Base-by-base conservation (phyloP, 1,140 invertebrate species). In the Nasonia longicornis region DNA sequence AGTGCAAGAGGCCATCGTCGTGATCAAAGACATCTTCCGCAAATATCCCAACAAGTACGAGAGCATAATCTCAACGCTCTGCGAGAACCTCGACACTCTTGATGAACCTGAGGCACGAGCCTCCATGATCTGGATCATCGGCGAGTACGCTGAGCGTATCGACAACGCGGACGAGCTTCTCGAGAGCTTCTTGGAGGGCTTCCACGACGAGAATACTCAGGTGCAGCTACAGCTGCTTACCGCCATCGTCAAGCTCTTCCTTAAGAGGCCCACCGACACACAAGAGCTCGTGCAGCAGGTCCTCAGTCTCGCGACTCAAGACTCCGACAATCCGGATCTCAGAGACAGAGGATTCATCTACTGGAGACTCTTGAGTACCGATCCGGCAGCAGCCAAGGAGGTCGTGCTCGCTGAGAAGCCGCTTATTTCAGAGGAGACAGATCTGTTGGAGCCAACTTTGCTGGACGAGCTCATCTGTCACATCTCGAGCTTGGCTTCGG, bases 91-190 rank as follows among this genome's bases (percentile, higher is more conserved):
- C 77, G 99, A 99, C 87, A 99, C 99, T 0, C 89, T 99, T 71
- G 99, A 99, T 91, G 99, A 99, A 88, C 98, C 99, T 0, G 99
- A 99, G 91, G 99, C 99, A 0, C 94, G 98, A 86, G 99, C 98
- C 14, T 99, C 98, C 0, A 99, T 99, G 99, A 99, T 99, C 84
- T 99, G 99, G 99, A 99, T 99, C 84, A 99, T 99, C 90, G 99
- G 98, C 84, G 96, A 98, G 89, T 99, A 99, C 91, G 99, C 99
- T 0, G 99, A 99, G 88, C 94, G 99, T 84, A 99, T 99, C 86
- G 99, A 99, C 90, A 99, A 99, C 91, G 99, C 99, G 14, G 98
- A 99, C 88, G 99, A 99, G 89, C 92, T 99, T 16, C 91, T 99
- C 4, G 98, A 99, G 89, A 98, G 97, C 86, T 99, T 99, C 92